These are phyloP conservation scores for Darevskia mixta DNA, from an alignment of 2,797 vertebrate species.

Conservation along the genomic window DNA sequence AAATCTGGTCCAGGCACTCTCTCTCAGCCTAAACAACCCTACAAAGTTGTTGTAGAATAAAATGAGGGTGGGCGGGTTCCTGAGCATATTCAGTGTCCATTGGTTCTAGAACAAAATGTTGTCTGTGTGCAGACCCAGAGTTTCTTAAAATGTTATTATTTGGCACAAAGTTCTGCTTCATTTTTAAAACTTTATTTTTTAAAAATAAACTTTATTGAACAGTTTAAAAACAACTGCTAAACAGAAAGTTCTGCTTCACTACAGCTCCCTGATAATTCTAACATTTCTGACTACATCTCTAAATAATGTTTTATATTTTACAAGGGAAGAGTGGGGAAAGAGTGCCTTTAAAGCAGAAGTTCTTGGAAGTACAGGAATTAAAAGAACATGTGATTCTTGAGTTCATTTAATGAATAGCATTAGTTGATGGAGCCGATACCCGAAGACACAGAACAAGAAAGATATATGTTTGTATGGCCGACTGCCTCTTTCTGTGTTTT, in stretches of 20 bases:
- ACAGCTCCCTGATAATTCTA: neutral
- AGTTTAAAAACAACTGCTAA: too few relatives aligned
- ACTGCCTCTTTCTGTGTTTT: neutral
- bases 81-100: too few relatives aligned
- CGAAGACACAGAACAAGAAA: neutral
- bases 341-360: neutral
- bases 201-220: too few relatives aligned
- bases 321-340: neutral
- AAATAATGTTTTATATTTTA: neutral
- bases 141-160: neutral
- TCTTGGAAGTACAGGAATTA: neutral
- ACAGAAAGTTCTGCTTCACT: neutral
- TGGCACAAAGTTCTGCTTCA: neutral
- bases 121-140: too few relatives aligned
- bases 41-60: too few relatives aligned
- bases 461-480: neutral
- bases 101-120: too few relatives aligned
- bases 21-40: neutral
- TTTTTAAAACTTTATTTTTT: too few relatives aligned
- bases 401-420: neutral
- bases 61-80: too few relatives aligned
- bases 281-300: neutral
- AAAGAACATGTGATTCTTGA: conserved; percentile 11
- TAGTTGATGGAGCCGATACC: neutral
- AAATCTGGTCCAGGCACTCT: neutral